Evolutionary conservation across 2,113 vertebrate genomes (phyloP).

Genomic region (Cebus imitator): DNA sequence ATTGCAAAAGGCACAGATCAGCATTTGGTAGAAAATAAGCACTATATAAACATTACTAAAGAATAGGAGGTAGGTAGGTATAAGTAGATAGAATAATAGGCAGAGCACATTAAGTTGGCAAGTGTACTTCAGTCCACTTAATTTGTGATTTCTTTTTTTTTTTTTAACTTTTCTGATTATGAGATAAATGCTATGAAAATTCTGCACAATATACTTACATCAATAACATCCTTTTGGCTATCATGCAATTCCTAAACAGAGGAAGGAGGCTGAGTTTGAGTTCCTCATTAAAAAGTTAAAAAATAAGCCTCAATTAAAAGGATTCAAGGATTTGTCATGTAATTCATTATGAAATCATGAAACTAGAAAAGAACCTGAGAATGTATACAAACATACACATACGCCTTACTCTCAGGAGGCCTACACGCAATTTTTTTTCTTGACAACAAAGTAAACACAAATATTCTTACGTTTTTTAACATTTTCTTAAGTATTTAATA

Average conservation of each 20-base stretch:
- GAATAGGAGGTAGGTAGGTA: not conserved
- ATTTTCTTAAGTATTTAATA: not conserved
- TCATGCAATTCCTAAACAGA: not conserved
- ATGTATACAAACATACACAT: not conserved
- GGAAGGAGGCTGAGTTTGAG: not conserved
- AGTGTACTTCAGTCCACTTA: not conserved
- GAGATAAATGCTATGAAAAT: not conserved
- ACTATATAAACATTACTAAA: not conserved
- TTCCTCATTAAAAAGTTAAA: not conserved
- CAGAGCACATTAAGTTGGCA: not conserved
- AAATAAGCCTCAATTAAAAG: slow-evolving; percentile 5
- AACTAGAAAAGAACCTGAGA: slow-evolving; percentile 17
- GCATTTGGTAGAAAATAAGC: not conserved
- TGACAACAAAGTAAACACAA: not conserved
- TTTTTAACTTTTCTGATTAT: not conserved
- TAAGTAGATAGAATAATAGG: not conserved
- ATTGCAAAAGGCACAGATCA: not conserved
- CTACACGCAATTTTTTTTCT: not conserved
- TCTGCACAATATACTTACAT: not conserved
- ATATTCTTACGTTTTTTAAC: not conserved
- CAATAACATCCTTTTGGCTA: not conserved
- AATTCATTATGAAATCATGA: slow-evolving; percentile 18
- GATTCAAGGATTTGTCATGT: not conserved
- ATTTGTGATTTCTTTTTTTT: not conserved
- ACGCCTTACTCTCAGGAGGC: not conserved